phyloP scores from a whole-genome alignment of 2,113 vertebrate genomes.

The Bubo scandiacus region DNA sequence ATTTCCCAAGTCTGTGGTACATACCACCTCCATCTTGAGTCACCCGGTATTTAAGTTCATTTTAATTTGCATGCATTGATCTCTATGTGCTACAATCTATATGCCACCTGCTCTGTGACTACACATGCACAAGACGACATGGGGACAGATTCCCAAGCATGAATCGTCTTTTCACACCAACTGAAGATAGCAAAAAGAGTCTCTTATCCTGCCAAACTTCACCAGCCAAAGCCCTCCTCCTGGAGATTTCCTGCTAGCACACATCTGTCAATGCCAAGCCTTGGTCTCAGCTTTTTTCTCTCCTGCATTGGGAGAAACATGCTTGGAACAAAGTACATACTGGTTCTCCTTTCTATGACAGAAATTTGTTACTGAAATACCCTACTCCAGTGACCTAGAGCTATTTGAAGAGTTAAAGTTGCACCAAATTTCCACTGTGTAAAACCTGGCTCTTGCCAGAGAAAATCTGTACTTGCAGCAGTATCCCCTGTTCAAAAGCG shows the following conservation, averaged over 20 bases:
- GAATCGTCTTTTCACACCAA: not conserved
- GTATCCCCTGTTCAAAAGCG: not conserved
- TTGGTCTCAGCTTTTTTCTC: not conserved
- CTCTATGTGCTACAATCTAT: not conserved
- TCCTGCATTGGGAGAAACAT: not conserved
- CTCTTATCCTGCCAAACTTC: not conserved
- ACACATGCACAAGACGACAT: not conserved
- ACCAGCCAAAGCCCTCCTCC: not conserved
- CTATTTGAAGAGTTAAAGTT: not conserved
- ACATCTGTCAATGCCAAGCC: not conserved
- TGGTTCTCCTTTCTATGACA: not conserved
- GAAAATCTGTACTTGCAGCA: not conserved
- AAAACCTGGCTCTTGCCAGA: not conserved
- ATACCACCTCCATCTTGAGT: not conserved
- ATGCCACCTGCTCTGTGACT: conserved; percentile 10
- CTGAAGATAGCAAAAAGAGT: not conserved
- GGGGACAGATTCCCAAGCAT: not conserved
- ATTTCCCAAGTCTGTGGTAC: not conserved
- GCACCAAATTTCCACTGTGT: not conserved
- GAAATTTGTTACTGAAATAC: not conserved
- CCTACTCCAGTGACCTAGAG: not conserved
- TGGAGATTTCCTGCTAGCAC: not conserved
- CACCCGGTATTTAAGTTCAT: not conserved
- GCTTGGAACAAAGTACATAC: not conserved
- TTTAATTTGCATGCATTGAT: not conserved